Evolutionary conservation across 64 coral and sea anemone genomes (phyloP).

Genomic region (Stylophora pistillata): DNA sequence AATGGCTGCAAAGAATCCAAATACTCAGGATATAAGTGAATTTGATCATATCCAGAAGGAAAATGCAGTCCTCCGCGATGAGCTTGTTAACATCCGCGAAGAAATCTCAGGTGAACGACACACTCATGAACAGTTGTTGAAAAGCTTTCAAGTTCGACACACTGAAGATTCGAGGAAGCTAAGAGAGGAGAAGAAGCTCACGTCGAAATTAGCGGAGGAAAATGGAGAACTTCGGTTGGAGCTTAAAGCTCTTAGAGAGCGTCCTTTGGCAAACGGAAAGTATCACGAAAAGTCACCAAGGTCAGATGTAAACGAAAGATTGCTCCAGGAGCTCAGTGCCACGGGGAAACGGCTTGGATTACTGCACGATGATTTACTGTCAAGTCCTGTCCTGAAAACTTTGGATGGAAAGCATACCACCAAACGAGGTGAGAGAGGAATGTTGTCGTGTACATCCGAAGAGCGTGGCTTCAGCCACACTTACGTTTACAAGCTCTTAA

Average conservation of each 20-base stretch:
- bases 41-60: slow-evolving; percentile 69
- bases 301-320: not conserved
- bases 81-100: slow-evolving; percentile 61
- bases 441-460: not conserved
- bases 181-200: slow-evolving; percentile 56
- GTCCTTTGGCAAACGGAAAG: not conserved
- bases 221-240: slow-evolving; percentile 61
- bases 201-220: slow-evolving; percentile 63
- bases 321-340: not conserved
- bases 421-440: slow-evolving; percentile 52
- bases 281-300: not conserved
- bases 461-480: not conserved
- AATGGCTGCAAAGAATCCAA: slow-evolving; percentile 63
- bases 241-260: slow-evolving; percentile 31
- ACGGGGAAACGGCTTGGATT: slow-evolving; percentile 44
- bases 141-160: slow-evolving; percentile 63
- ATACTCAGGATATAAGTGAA: slow-evolving; percentile 58
- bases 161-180: slow-evolving; percentile 72
- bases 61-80: slow-evolving; percentile 59
- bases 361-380: slow-evolving; percentile 59
- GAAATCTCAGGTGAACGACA: slow-evolving; percentile 68
- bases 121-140: slow-evolving; percentile 71
- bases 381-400: slow-evolving; percentile 54
- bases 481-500: not conserved
- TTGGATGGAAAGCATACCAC: slow-evolving; percentile 24